Conservation (phyloP, 2,888 invertebrate species). For the Dermolepida albohirtum region DNA sequence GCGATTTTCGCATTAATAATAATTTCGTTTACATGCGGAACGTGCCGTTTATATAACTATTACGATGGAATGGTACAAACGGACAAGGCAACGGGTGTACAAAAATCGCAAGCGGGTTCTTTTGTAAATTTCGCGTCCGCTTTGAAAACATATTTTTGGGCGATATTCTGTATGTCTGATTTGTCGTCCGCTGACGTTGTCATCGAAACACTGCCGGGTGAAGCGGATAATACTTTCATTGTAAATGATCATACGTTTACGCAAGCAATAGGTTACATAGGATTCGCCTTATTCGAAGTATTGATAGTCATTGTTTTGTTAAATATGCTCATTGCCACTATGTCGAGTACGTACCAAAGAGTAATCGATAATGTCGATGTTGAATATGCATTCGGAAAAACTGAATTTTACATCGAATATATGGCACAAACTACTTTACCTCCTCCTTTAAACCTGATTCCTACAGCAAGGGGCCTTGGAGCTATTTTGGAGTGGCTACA, state of each 20-base stretch:
- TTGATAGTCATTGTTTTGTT: conserved; percentile 72
- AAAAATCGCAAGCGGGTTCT: conserved; percentile 68
- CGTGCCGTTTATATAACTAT: conserved; percentile 74
- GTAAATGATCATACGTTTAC: conserved; percentile 72
- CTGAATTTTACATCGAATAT: conserved; percentile 79
- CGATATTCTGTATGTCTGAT: conserved; percentile 76
- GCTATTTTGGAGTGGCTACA: conserved; percentile 67
- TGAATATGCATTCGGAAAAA: conserved; percentile 83
- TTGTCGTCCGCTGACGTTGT: conserved; percentile 75
- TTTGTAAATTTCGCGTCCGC: conserved; percentile 72
- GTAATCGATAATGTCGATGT: conserved; percentile 76
- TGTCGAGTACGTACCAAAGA: conserved; percentile 80
- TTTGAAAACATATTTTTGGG: conserved; percentile 77
- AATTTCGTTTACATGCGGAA: conserved; percentile 71
- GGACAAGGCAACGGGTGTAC: conserved; percentile 70
- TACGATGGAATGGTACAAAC: conserved; percentile 74
- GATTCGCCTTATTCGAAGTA: conserved; percentile 75
- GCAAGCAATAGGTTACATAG: conserved; percentile 75
- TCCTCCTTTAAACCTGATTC: conserved; percentile 79
- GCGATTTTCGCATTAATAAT: conserved; percentile 72
- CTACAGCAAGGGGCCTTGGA: conserved; percentile 69
- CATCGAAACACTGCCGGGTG: conserved; percentile 70
- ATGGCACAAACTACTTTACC: conserved; percentile 78
- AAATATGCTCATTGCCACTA: conserved; percentile 83
- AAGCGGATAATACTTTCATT: conserved; percentile 64